Conservation (phyloP, 2,888 invertebrate species). For the Hyles lineata region DNA sequence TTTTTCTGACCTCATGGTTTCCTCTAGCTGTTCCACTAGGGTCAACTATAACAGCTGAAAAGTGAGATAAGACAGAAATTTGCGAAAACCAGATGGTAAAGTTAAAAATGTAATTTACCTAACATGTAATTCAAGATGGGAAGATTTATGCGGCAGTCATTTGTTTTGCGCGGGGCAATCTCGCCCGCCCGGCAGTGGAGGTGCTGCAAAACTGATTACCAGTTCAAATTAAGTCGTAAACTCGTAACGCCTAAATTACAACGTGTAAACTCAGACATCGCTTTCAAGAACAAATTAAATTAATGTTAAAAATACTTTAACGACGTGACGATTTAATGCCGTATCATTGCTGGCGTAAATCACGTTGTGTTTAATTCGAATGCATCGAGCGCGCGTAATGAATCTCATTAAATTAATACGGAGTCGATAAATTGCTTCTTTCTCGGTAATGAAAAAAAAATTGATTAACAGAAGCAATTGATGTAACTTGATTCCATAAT, state of each 20-base stretch:
- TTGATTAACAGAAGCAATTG: background rate
- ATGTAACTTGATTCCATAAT: background rate
- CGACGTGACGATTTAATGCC: slow-evolving; percentile 30
- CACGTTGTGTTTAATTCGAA: slow-evolving; percentile 11
- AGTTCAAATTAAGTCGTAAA: slow-evolving; percentile 82
- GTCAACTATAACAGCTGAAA: background rate
- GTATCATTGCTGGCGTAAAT: slow-evolving; percentile 7
- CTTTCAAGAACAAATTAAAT: slow-evolving; percentile 54
- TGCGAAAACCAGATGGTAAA: slow-evolving; percentile 53
- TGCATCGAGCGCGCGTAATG: slow-evolving; percentile 2
- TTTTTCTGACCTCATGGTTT: too few relatives aligned
- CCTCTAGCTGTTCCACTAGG: too few relatives aligned
- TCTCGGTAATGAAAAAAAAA: background rate
- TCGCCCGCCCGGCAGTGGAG: slow-evolving; percentile 51
- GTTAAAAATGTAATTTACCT: slow-evolving; percentile 55
- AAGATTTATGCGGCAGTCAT: slow-evolving; percentile 72
- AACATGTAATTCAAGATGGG: slow-evolving; percentile 61
- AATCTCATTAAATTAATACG: slow-evolving; percentile 6
- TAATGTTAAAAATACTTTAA: slow-evolving; percentile 47
- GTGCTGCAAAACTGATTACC: slow-evolving; percentile 79
- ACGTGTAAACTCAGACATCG: slow-evolving; percentile 69
- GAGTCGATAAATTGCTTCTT: background rate
- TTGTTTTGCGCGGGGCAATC: slow-evolving; percentile 74
- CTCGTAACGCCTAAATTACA: slow-evolving; percentile 76
- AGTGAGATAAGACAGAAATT: slow-evolving; percentile 40